Conservation (phyloP, 2,113 vertebrate species). For the Indicator indicator region DNA sequence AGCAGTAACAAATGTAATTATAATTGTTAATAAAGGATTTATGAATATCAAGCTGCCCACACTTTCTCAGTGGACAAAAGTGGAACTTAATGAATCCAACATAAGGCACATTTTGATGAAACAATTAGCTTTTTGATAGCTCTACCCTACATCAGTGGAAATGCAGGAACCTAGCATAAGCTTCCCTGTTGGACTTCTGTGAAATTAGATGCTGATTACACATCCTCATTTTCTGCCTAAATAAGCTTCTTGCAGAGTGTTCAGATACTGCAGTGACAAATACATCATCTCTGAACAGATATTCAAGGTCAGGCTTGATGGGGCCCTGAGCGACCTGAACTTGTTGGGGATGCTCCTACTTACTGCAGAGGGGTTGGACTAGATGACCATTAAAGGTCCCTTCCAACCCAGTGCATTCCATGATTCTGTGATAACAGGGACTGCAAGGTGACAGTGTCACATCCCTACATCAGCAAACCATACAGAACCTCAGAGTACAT, state of each 20-base stretch:
- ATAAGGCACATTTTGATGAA: background rate
- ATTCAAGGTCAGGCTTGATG: too few relatives aligned
- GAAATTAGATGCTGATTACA: conserved; percentile 1
- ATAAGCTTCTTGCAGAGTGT: background rate
- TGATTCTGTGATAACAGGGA: too few relatives aligned
- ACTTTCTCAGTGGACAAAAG: background rate
- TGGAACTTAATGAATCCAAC: background rate
- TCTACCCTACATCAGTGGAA: background rate
- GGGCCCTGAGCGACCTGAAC: too few relatives aligned
- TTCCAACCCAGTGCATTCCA: too few relatives aligned
- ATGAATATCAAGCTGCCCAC: background rate
- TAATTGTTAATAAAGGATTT: background rate
- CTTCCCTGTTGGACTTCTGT: background rate
- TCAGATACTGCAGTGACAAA: background rate
- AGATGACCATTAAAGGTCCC: too few relatives aligned
- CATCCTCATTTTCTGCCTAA: background rate
- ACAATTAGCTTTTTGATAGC: background rate
- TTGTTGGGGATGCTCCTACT: too few relatives aligned
- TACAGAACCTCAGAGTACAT: background rate
- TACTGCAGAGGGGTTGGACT: too few relatives aligned
- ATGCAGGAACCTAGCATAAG: background rate
- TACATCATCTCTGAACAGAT: background rate
- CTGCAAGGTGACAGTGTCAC: background rate
- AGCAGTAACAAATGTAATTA: background rate
- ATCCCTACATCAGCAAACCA: background rate